Evolutionary conservation across 2,888 invertebrate genomes (phyloP), one percentile per base, ranked within the genome.

Genomic region (Barypeithes pellucidus): DNA sequence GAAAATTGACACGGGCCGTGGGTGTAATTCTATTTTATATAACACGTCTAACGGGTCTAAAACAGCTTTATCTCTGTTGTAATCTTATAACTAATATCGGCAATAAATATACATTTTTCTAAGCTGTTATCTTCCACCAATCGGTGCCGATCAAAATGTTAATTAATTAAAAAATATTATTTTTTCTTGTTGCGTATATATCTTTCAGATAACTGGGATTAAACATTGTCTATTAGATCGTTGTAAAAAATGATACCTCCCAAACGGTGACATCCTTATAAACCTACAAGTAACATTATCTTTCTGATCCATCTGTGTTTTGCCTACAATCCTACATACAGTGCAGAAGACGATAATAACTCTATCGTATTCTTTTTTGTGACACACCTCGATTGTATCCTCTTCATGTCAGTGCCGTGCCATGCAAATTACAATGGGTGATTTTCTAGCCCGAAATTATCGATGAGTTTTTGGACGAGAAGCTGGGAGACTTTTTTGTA

Each of bases 191-290:
- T 45, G 24, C 3, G 29, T 14, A 61, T 61, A 43, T 8, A 43
- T 45, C 45, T 61, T 45, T 45, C 16, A 24, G 39, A 61, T 61
- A 29, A 61, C 24, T 45, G 45, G 7, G 29, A 24, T 61, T 45
- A 61, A 45, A 11, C 24, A 14, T n/a, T 24, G 33, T 16, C 33
- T 8, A 63, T 16, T 63, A 36, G 16, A 65, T 60, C 18, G 60
- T 54, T 36, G 50, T 68, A 72, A 69, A 73, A 73, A 68, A 73
- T 73, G 29, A 61, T 69, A 61, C 67, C 72, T 66, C 62, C 72
- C 72, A 72, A 72, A 72, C 41, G 61, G 62, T 67, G 67, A 72
- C 72, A 72, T 72, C 61, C 67, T 61, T 66, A 72, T 33, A 57
- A 72, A 36, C 67, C 66, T 50, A 72, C 66, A 52, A 72, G 67